Evolutionary conservation across 2,113 vertebrate species (phyloP), one percentile per base, ranked within the genome.

Genomic region (Glaucidium brasilianum): DNA sequence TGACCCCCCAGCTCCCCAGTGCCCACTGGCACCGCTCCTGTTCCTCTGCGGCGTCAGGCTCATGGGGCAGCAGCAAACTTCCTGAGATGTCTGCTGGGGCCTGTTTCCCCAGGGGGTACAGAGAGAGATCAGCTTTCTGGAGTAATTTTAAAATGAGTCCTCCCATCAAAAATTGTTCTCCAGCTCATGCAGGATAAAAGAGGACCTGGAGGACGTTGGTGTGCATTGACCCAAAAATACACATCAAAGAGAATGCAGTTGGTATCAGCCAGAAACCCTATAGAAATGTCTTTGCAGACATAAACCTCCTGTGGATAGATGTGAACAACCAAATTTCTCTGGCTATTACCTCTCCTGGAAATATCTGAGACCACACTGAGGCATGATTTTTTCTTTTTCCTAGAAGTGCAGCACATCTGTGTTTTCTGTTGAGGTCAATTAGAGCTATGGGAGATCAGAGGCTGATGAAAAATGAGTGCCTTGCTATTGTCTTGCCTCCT

Each of bases 151-250:
- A 73, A 87, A 47, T 71, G 15, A 81, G 43, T 75, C 86, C 25
- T 93, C 11, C 60, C 64, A 59, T 71, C 68, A 81, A 64, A 87
- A 94, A 60, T 18, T 12, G 35, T 83, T 95, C 32, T 55, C 17
- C 1, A 1, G n/a, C 62, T 91, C n/a, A 15, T 37, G 27, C 62
- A 89, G 89, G 64, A 87, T 92, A 67, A 96, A 95, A 96, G 60
- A 47, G 32, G n/a, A 80, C 76, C 50, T 71, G 72, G 35, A 87
- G 18, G 12, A 82, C 1, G 1, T 86, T 67, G 52, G 43, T 84
- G 95, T 94, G 76, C 47, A 26, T 32, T 94, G 93, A 96, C 64
- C 91, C 93, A 89, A 94, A 94, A 96, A 60, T 25, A 25, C 23
- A 68, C 88, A 75, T 94, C 68, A 89, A 89, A 94, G 91, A 81